A percentile compares a stretch with the other conserved stretches of the same genome.
Evolutionary conservation across 2,888 invertebrate genomes (phyloP).

Genomic region (Cheilosia scutellata): DNA sequence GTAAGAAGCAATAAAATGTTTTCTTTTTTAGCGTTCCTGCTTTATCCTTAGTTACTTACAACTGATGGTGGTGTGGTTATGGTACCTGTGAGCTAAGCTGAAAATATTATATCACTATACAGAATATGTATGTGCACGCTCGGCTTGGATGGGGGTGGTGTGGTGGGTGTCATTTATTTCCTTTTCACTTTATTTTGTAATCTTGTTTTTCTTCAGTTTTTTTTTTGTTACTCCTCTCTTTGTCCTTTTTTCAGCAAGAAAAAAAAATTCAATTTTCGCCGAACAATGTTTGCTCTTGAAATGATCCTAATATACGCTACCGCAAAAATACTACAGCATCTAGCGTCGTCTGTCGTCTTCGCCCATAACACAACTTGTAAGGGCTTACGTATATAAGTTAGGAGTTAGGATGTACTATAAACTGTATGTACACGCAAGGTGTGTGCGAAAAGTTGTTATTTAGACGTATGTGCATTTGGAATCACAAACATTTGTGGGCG

Average conservation of each 20-base stretch:
- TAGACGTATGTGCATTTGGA: constrained; percentile 53
- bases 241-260: background rate
- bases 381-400: constrained; percentile 40
- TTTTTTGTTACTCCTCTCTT: background rate
- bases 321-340: constrained; percentile 46
- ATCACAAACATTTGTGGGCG: constrained; percentile 37
- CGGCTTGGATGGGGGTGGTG: background rate
- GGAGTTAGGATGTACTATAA: background rate
- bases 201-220: constrained; percentile 27
- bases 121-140: constrained; percentile 33
- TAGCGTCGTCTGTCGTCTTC: constrained; percentile 19
- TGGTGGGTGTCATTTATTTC: constrained; percentile 56
- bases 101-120: constrained; percentile 56
- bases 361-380: constrained; percentile 26
- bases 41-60: background rate
- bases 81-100: constrained; percentile 1
- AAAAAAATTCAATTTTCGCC: constrained; percentile 64
- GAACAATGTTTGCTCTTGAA: constrained; percentile 64
- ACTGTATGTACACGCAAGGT: constrained; percentile 49
- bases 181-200: constrained; percentile 65
- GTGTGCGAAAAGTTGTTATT: constrained; percentile 65
- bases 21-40: constrained; percentile 5
- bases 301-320: constrained; percentile 62
- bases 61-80: background rate
- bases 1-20: constrained; percentile 60